Evolutionary conservation across 2,888 invertebrate genomes (phyloP).

Genomic region (Chrysomela aeneicollis): DNA sequence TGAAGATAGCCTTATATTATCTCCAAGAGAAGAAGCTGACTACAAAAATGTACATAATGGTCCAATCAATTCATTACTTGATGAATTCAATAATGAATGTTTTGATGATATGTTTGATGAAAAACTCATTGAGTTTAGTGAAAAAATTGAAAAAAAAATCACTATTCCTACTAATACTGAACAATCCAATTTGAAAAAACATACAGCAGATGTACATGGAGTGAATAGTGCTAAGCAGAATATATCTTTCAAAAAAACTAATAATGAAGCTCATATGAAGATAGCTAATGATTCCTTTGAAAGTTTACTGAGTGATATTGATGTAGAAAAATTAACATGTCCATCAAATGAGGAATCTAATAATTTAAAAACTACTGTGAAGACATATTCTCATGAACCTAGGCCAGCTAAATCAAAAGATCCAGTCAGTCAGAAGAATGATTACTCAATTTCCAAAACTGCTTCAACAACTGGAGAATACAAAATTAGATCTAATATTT

Average conservation of each 20-base stretch:
- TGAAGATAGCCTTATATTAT: constrained; percentile 49
- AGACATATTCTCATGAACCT: neutral
- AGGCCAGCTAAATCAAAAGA: neutral
- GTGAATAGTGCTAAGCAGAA: constrained; percentile 10
- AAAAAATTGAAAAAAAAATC: constrained; percentile 52
- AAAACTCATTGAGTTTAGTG: constrained; percentile 54
- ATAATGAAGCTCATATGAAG: constrained; percentile 20
- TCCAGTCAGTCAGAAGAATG: neutral
- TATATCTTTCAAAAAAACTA: constrained; percentile 20
- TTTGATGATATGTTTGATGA: constrained; percentile 53
- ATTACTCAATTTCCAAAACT: neutral
- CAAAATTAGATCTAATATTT: neutral
- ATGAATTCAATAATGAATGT: constrained; percentile 24
- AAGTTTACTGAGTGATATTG: constrained; percentile 24
- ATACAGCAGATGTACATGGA: neutral
- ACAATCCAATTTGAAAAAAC: neutral
- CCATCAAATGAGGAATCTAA: neutral
- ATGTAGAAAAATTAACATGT: constrained; percentile 17
- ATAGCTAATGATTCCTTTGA: constrained; percentile 29
- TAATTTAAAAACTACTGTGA: constrained; percentile 1
- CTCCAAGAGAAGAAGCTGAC: constrained; percentile 49
- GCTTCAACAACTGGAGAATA: neutral
- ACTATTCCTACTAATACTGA: neutral
- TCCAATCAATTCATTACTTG: neutral
- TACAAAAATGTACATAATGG: constrained; percentile 40